Conservation (phyloP, 2,113 vertebrate species). For the Pycnonotus jocosus region DNA sequence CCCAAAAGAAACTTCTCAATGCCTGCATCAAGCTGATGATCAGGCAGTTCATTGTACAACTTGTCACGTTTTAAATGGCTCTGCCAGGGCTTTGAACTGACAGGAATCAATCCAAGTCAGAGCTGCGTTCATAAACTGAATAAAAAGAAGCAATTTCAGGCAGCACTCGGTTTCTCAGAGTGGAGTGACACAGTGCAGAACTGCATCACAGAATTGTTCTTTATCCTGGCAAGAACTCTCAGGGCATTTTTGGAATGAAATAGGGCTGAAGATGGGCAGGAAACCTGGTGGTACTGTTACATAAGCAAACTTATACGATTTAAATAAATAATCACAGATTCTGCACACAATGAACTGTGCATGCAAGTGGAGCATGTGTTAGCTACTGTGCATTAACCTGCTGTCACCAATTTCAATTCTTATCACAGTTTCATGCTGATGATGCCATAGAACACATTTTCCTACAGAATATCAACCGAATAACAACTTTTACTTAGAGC, state of each 20-base stretch:
- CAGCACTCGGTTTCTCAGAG: background rate
- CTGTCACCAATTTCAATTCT: constrained; percentile 58
- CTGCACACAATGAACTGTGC: fast-evolving
- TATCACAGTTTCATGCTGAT: constrained; percentile 59
- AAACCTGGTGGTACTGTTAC: background rate
- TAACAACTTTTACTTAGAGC: constrained; percentile 34
- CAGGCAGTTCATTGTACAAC: background rate
- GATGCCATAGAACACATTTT: constrained; percentile 49
- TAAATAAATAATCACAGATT: background rate
- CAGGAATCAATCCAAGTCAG: background rate
- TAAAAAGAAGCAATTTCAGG: background rate
- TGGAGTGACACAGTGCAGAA: background rate
- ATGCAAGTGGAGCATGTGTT: fast-evolving
- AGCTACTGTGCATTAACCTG: background rate
- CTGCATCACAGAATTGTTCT: background rate
- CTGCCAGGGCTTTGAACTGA: background rate
- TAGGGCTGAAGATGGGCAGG: background rate
- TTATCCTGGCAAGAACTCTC: background rate
- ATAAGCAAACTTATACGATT: background rate
- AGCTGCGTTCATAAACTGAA: background rate
- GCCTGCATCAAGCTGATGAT: background rate
- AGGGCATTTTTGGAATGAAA: background rate
- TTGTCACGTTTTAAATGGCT: background rate
- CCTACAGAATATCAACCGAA: constrained; percentile 47
- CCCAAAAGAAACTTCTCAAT: background rate